phyloP scores from a whole-genome alignment of 2,797 vertebrate species.

The Aeoliscus strigatus region DNA sequence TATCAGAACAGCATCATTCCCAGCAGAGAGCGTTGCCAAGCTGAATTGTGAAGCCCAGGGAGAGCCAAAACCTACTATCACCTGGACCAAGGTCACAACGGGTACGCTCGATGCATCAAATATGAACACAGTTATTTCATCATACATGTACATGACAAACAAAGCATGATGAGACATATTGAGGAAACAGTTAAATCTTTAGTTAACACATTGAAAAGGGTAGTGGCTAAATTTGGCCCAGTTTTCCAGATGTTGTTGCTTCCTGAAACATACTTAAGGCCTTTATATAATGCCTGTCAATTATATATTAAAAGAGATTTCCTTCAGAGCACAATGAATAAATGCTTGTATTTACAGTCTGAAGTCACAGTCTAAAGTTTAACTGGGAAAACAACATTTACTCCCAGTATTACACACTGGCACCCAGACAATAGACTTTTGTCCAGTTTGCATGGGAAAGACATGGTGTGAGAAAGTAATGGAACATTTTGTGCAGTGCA shows the following conservation, averaged over 20 bases:
- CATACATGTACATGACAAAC: background rate
- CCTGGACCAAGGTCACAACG: slow-evolving; percentile 92
- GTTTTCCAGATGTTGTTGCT: background rate
- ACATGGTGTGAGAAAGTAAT: slow-evolving; percentile 50
- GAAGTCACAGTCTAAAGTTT: slow-evolving; percentile 32
- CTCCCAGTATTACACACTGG: slow-evolving; percentile 44
- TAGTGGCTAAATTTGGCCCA: background rate
- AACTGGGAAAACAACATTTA: slow-evolving; percentile 43
- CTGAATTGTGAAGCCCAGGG: slow-evolving; percentile 82
- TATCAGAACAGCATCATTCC: slow-evolving; percentile 67
- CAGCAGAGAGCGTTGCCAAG: slow-evolving; percentile 72
- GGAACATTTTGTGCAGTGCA: slow-evolving; percentile 54
- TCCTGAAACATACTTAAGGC: background rate
- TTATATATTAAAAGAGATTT: slow-evolving; percentile 4
- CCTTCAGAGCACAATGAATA: slow-evolving; percentile 11
- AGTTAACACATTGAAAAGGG: slow-evolving; percentile 3
- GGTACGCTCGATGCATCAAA: slow-evolving; percentile 64
- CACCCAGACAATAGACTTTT: slow-evolving; percentile 51
- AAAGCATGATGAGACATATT: slow-evolving; percentile 1
- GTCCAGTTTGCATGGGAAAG: slow-evolving; percentile 41
- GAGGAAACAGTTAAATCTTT: slow-evolving; percentile 5
- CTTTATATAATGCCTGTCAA: background rate
- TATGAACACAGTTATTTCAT: background rate
- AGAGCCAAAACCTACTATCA: slow-evolving; percentile 68
- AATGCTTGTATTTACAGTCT: slow-evolving; percentile 15